phyloP scores from a whole-genome alignment of 2,113 vertebrate species.

The Craseonycteris thonglongyai region DNA sequence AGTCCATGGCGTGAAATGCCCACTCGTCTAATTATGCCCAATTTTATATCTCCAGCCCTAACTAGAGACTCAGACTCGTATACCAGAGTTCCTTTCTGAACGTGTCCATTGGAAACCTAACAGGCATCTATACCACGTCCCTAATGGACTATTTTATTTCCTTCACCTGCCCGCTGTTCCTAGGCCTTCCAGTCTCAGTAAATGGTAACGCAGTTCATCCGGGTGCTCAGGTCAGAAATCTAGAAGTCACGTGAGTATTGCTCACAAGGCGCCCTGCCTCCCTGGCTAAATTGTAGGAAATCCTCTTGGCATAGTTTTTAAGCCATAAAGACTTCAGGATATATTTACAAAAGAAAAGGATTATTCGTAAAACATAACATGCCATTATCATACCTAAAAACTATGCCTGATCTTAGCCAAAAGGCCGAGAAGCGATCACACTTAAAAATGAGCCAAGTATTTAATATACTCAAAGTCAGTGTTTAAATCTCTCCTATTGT shows the following conservation, averaged over 20 bases:
- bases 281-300: not conserved
- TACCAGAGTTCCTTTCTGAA: not conserved
- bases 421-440: no score
- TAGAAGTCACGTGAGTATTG: not conserved
- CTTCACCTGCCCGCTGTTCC: not conserved
- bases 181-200: not conserved
- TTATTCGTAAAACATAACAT: not conserved
- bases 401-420: no score
- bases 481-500: slow-evolving; percentile 6
- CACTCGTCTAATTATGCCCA: not conserved
- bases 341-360: not conserved
- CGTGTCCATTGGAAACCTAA: not conserved
- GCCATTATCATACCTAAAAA: not conserved
- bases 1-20: not conserved
- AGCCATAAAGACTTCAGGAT: no score
- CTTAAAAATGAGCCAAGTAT: not conserved
- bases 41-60: not conserved
- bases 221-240: slow-evolving; percentile 29
- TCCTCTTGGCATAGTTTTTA: not conserved
- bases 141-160: not conserved
- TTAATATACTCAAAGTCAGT: not conserved
- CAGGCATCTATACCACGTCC: not conserved
- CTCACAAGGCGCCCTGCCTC: not conserved
- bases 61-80: not conserved
- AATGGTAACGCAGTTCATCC: not conserved